Conservation (phyloP, 2,113 vertebrate species). For the Forbesichthys agassizii region DNA sequence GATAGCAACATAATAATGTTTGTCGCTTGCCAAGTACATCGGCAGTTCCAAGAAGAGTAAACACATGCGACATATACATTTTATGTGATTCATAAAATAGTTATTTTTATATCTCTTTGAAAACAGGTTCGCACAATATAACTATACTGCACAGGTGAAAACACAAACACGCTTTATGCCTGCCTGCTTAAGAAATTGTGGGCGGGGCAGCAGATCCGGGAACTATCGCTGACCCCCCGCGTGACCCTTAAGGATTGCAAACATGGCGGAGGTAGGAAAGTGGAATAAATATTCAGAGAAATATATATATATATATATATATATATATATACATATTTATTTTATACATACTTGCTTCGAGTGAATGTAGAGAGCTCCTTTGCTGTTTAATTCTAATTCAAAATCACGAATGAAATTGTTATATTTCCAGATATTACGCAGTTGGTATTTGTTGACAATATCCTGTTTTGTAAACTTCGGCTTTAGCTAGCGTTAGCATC, state of each 20-base stretch:
- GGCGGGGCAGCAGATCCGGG: constrained; percentile 73
- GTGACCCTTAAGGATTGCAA: constrained; percentile 74
- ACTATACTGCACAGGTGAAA: not conserved
- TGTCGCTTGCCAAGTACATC: constrained; percentile 38
- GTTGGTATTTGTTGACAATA: constrained; percentile 15
- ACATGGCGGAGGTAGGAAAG: constrained; percentile 83
- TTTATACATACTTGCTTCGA: not conserved
- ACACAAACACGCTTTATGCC: not conserved
- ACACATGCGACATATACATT: constrained; percentile 31
- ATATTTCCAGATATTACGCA: constrained; percentile 2
- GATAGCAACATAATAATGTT: constrained; percentile 53
- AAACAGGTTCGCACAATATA: not conserved
- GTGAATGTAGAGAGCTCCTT: not conserved
- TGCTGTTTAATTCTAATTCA: not conserved
- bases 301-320: constrained; percentile 11
- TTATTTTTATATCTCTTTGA: not conserved
- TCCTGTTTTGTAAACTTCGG: constrained; percentile 70
- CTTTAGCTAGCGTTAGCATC: constrained; percentile 62
- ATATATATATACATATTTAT: constrained; percentile 7
- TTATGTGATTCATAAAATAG: constrained; percentile 11
- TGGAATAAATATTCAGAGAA: constrained; percentile 68
- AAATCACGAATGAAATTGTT: not conserved
- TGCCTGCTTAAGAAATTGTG: constrained; percentile 18
- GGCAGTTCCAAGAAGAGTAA: constrained; percentile 40
- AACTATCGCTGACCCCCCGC: constrained; percentile 65